Evolutionary conservation across 2,113 vertebrate genomes (phyloP), one percentile per base, ranked within the genome.

Genomic region (Gopherus flavomarginatus): DNA sequence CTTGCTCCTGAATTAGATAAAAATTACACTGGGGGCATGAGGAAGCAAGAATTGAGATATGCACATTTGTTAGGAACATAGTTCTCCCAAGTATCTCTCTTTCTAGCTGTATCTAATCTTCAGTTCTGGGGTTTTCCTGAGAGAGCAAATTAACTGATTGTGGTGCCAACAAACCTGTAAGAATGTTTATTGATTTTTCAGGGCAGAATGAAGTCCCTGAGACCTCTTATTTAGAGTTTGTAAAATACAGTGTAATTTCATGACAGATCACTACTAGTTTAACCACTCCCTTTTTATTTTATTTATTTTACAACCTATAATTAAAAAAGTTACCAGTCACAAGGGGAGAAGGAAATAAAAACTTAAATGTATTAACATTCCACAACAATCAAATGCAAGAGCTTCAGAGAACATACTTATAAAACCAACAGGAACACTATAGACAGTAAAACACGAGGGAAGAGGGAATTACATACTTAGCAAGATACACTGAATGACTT

Each of bases 221-320:
- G 59, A 86, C 72, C 77, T 83, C 85, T 92, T 83, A 62, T 82
- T 92, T 78, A 83, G 85, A 87, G 65, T 72, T 72, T 27, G 26
- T 47, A 47, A 92, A 88, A 88, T 84, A 81, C 81, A 84, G 83
- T 85, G 52, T 92, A 88, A 88, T 53, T 79, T 88, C 53, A 92
- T 88, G 81, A 75, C 14, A 54, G 69, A 84, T 88, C 81, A 84
- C 78, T 84, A 92, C 54, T 72, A 78, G 27, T 35, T 81, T 83
- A 35, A 53, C 49, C 19, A 49, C 57, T 38, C 72, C n/a, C 75
- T 69, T 81, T 42, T 79, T n/a, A 62, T 54, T 88, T 56, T 83
- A 27, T 77, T 44, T 77, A 42, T 59, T n/a, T 62, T 62, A 69
- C 17, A 77, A 77, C 22, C 38, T 87, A 92, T 44, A 92, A 69